Evolutionary conservation across 2,888 invertebrate species (phyloP).

Genomic region (Drosophila lacicola): DNA sequence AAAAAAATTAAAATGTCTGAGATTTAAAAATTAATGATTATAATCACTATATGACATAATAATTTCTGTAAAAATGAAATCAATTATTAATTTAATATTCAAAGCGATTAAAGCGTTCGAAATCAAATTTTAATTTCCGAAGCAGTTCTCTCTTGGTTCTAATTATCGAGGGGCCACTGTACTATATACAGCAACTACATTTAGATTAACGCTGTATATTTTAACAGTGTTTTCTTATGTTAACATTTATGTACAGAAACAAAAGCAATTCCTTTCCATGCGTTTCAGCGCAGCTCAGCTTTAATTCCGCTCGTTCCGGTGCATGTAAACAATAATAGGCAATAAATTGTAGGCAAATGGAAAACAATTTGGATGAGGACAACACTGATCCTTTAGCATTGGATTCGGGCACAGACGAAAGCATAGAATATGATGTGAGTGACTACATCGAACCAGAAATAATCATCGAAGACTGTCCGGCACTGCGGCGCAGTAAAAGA

Average conservation of each 20-base stretch:
- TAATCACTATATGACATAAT: no score
- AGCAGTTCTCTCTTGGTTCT: no score
- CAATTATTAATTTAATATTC: no score
- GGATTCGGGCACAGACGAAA: neutral
- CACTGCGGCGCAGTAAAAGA: slow-evolving; percentile 21
- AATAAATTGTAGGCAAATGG: slow-evolving; percentile 20
- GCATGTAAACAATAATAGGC: slow-evolving; percentile 17
- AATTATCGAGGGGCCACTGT: no score
- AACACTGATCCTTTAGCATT: slow-evolving; percentile 22
- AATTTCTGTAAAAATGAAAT: no score
- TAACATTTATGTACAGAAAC: neutral
- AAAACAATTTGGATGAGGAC: neutral
- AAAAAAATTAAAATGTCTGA: no score
- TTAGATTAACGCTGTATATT: no score
- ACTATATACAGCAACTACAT: no score
- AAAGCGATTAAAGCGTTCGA: no score
- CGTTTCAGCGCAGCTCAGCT: slow-evolving; percentile 22
- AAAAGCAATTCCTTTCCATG: slow-evolving; percentile 29
- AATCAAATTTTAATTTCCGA: no score
- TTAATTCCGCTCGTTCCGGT: neutral
- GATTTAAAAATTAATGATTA: no score
- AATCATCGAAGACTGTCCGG: neutral
- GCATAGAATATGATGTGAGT: neutral
- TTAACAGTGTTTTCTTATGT: neutral
- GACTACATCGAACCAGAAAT: slow-evolving; percentile 5